phyloP scores from a whole-genome alignment of 1,140 invertebrate genomes.

The Nymphalis io region DNA sequence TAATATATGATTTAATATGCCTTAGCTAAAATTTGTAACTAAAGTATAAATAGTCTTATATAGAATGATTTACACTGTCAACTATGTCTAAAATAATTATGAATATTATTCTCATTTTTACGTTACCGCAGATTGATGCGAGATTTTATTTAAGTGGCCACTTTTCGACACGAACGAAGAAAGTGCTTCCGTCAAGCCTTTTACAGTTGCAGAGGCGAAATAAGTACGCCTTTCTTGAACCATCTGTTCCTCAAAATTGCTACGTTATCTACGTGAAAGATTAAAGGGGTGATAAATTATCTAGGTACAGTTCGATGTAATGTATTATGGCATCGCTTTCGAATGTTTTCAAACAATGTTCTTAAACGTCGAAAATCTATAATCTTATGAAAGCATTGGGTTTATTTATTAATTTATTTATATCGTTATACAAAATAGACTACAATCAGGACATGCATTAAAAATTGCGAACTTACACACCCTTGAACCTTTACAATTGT shows the following conservation, averaged over 20 bases:
- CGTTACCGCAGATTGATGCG: constrained; percentile 48
- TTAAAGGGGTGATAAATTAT: constrained; percentile 11
- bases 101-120: constrained; percentile 13
- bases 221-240: constrained; percentile 56
- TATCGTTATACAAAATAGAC: too few species aligned
- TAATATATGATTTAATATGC: too few species aligned
- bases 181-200: constrained; percentile 65
- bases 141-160: constrained; percentile 62
- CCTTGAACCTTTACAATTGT: too few species aligned
- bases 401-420: too few species aligned
- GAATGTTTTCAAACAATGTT: background rate
- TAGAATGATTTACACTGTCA: background rate
- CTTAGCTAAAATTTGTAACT: too few species aligned
- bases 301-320: constrained; percentile 1
- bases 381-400: too few species aligned
- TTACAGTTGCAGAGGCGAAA: constrained; percentile 59
- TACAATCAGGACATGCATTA: too few species aligned
- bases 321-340: background rate
- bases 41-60: too few species aligned
- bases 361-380: background rate
- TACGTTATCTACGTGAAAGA: constrained; percentile 35
- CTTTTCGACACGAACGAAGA: constrained; percentile 60
- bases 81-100: background rate
- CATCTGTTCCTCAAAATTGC: constrained; percentile 44
- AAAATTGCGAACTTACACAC: too few species aligned